These are phyloP conservation scores for Xanthia togata DNA, from an alignment of 2,888 invertebrate species.

Conservation along the genomic window DNA sequence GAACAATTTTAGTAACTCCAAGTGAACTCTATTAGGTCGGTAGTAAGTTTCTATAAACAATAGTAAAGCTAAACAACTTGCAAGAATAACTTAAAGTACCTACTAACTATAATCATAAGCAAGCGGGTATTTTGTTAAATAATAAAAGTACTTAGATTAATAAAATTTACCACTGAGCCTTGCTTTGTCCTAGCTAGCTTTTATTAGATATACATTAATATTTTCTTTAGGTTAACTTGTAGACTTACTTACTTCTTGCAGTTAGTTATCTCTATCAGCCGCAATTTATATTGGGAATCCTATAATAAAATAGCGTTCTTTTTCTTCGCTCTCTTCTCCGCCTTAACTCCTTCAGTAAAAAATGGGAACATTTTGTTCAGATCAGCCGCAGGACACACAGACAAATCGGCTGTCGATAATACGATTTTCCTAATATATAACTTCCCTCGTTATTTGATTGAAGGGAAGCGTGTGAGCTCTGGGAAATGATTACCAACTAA, in stretches of 20 bases:
- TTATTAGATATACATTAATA: too few relatives aligned
- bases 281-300: too few relatives aligned
- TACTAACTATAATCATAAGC: background rate
- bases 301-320: too few relatives aligned
- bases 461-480: conserved; percentile 11
- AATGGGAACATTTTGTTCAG: conserved; percentile 49
- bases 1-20: background rate
- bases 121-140: background rate
- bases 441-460: conserved; percentile 31
- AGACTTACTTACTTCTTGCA: background rate
- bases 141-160: background rate
- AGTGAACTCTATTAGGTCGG: background rate
- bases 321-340: background rate
- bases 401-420: conserved; percentile 32
- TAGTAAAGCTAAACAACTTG: background rate
- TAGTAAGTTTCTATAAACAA: background rate
- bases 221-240: background rate
- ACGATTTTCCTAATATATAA: conserved; percentile 25
- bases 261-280: background rate
- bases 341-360: conserved; percentile 54
- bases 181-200: too few relatives aligned
- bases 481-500: conserved; percentile 3
- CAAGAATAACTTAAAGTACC: background rate
- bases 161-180: background rate
- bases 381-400: conserved; percentile 28